A percentile compares a stretch with the other conserved stretches of the same genome.
Conservation (phyloP, 2,113 vertebrate species). For the Protobothrops mucrosquamatus region DNA sequence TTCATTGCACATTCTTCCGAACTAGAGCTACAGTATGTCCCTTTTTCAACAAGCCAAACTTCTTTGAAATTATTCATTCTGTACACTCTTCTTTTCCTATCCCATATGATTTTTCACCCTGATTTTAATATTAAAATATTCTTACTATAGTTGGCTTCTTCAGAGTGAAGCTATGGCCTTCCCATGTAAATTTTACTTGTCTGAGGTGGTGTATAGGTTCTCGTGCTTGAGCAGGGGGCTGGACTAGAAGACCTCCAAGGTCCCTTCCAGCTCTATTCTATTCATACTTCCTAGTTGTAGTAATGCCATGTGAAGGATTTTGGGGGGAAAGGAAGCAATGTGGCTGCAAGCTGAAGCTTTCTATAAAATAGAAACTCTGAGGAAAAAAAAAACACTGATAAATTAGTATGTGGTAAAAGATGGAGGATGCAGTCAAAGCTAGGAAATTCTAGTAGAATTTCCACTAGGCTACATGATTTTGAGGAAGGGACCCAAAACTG, state of each 20-base stretch:
- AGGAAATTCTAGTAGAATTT: neutral
- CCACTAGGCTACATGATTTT: neutral
- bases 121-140: neutral
- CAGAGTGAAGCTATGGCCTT: neutral
- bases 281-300: neutral
- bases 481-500: neutral
- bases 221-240: no score
- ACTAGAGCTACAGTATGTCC: no score
- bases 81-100: neutral
- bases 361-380: neutral
- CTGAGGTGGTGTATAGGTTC: no score
- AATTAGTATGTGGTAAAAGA: neutral
- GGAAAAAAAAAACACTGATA: neutral
- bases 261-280: no score
- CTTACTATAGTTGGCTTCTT: neutral
- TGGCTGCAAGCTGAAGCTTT: neutral
- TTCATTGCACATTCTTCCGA: slow-evolving; percentile 37
- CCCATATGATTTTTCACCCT: neutral
- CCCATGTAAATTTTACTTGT: neutral
- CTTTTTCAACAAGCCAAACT: neutral
- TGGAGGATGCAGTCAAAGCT: neutral
- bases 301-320: neutral
- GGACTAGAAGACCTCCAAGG: no score
- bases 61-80: neutral
- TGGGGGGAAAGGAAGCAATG: neutral